Evolutionary conservation across 2,888 invertebrate species (phyloP), one percentile per base, ranked within the genome.

Genomic region (Julus scandinavius): DNA sequence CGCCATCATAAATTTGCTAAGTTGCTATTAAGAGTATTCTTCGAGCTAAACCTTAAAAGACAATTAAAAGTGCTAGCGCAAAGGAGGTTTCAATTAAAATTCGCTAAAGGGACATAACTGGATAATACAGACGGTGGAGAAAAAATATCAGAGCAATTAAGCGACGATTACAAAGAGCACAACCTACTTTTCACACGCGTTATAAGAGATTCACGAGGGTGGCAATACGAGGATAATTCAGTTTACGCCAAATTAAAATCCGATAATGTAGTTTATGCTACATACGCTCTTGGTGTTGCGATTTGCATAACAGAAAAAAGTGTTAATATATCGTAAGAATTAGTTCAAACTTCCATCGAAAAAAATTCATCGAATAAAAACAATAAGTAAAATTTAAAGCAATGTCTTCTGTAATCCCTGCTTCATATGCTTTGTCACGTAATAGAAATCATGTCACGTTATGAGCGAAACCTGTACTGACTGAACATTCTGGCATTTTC

Each of bases 61-160:
- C 72, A 72, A 72, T 72, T 72, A 72, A 72, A 29, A 72, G 45
- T 7, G 29, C 20, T 3, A 20, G 29, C 7, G 29, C 72, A 72
- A 72, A 72, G 63, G 45, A 20, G 72, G 29, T 72, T 72, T 72
- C 72, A 72, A 72, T 72, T 72, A 72, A 72, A 72, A 72, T 29
- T 72, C 72, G 72, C 72, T 72, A 72, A 72, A 72, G 72, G 72
- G 72, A 11, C 72, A 20, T 72, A 29, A 72, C 29, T 7, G 20
- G 29, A 20, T 20, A 20, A 72, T 29, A 29, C 2, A 72, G 72
- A 20, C 72, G 7, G 72, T 1, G 29, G 29, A 72, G 11, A 72
- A 72, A 72, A 72, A 72, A 20, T 29, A 29, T 72, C 11, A 29
- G 20, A 72, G 72, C 20, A 72, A 72, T 72, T 72, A 72, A 72